Evolutionary conservation across 2,888 invertebrate species (phyloP).

Genomic region (Magallana nippona): DNA sequence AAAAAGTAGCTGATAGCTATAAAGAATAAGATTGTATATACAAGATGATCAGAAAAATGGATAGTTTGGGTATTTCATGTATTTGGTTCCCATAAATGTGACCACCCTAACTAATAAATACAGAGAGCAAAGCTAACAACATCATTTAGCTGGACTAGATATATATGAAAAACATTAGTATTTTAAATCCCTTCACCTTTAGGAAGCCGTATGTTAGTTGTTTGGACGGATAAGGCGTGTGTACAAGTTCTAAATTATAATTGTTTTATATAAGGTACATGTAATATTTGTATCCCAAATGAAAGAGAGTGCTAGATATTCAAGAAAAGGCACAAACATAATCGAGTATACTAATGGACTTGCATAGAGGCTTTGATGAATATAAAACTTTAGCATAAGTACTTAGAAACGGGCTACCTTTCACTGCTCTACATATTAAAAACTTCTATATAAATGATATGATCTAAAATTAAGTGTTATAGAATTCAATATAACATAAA

Average conservation of each 20-base stretch:
- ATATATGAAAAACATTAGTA: not conserved
- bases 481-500: too few relatives aligned
- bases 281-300: not conserved
- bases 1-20: too few relatives aligned
- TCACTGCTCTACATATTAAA: too few relatives aligned
- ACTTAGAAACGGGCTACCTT: too few relatives aligned
- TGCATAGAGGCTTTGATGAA: not conserved
- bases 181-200: constrained; percentile 10
- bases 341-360: not conserved
- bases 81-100: not conserved
- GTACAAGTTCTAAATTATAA: not conserved
- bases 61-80: not conserved
- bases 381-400: too few relatives aligned
- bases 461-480: too few relatives aligned
- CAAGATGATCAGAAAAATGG: too few relatives aligned
- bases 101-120: not conserved
- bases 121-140: not conserved
- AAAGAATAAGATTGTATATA: too few relatives aligned
- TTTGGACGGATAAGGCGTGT: not conserved
- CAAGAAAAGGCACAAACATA: not conserved
- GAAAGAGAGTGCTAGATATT: not conserved
- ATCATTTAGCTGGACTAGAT: not conserved
- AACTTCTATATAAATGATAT: too few relatives aligned
- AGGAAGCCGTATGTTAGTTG: constrained; percentile 3
- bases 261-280: not conserved